A percentile compares a stretch with the other conserved stretches of the same genome.
Conservation (phyloP, 2,888 invertebrate genomes). For the Eudiplozoon nipponicum region DNA sequence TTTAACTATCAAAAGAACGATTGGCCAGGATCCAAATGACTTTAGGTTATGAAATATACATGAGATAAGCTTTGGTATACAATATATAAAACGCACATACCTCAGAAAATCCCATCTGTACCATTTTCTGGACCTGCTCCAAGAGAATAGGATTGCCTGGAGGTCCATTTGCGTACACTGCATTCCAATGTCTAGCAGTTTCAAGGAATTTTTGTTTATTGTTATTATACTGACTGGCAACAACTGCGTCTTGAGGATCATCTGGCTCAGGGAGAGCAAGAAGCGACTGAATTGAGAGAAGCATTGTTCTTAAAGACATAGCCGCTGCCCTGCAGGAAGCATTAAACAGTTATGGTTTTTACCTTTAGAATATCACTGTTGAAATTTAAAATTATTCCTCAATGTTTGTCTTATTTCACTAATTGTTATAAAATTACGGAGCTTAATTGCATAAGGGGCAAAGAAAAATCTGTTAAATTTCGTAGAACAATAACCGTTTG, state of each 20-base stretch:
- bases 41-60: no score
- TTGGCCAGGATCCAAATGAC: no score
- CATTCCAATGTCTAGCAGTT: conserved; percentile 83
- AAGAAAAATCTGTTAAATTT: no score
- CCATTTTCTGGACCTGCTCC: conserved; percentile 50
- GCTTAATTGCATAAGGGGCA: no score
- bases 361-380: not conserved
- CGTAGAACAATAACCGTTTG: no score
- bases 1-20: no score
- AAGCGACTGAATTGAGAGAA: conserved; percentile 70
- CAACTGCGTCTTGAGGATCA: conserved; percentile 35
- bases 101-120: conserved; percentile 72
- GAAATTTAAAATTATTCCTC: no score
- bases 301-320: conserved; percentile 70
- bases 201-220: conserved; percentile 48
- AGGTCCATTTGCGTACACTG: conserved; percentile 48
- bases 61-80: no score
- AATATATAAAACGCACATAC: no score
- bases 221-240: conserved; percentile 77
- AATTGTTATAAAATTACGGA: no score
- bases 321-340: conserved; percentile 50
- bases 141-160: conserved; percentile 45
- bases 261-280: conserved; percentile 33
- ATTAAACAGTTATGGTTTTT: conserved; percentile 5
- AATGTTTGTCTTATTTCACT: no score